Evolutionary conservation across 2,113 vertebrate species (phyloP).

Genomic region (Hypocryptadius cinnamomeus): DNA sequence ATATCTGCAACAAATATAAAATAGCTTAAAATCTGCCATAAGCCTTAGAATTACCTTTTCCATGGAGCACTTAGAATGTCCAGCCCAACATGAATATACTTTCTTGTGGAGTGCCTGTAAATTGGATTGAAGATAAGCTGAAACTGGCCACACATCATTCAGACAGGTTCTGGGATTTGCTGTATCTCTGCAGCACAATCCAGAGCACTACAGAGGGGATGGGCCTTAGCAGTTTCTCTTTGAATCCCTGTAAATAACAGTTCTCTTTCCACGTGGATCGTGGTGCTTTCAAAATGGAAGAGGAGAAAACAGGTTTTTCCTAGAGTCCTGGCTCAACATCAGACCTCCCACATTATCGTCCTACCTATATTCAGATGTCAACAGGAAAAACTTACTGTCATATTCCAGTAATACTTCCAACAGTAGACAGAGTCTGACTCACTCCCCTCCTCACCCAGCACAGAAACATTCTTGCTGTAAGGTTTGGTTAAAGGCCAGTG

Average conservation of each 20-base stretch:
- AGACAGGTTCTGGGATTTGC: not conserved
- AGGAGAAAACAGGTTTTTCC: not conserved
- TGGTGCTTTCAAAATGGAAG: not conserved
- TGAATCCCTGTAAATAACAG: not conserved
- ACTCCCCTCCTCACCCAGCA: not conserved
- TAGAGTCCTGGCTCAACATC: not conserved
- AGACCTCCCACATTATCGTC: not conserved
- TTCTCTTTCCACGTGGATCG: not conserved
- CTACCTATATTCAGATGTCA: not conserved
- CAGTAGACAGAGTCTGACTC: not conserved
- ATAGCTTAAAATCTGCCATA: not conserved
- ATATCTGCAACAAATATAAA: not conserved
- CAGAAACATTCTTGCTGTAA: not conserved
- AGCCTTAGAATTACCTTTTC: not conserved
- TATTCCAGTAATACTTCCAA: not conserved
- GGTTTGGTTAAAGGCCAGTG: not conserved
- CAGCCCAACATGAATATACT: not conserved
- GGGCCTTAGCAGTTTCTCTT: not conserved
- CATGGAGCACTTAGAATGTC: not conserved
- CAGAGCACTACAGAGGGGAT: not conserved
- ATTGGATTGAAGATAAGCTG: not conserved
- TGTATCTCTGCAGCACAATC: not conserved
- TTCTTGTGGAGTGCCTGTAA: not conserved
- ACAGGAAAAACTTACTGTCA: not conserved
- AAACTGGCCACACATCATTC: not conserved